Percentiles rank a stretch among this genome's conserved stretches.
These are phyloP conservation scores for Gisinianus flammeolus DNA, from an alignment of 2,888 invertebrate species.

Conservation along the genomic window DNA sequence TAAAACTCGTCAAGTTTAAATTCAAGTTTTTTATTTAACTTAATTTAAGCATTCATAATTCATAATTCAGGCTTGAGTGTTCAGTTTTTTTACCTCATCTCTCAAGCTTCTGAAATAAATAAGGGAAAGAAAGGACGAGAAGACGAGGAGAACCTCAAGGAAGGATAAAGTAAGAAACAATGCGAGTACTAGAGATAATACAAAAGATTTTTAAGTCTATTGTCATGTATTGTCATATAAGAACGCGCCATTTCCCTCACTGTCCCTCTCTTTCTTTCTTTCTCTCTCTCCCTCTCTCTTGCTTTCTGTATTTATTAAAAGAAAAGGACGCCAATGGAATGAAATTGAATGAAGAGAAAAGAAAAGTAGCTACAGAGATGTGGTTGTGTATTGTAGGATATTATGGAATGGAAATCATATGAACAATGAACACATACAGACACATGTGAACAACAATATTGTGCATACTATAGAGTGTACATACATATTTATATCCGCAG, in stretches of 20 bases:
- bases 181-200: background rate
- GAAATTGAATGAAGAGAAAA: background rate
- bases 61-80: no score
- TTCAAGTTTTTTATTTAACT: no score
- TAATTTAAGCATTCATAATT: no score
- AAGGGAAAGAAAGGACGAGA: no score
- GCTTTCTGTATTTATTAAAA: background rate
- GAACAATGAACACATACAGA: no score
- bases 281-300: background rate
- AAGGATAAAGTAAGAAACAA: background rate
- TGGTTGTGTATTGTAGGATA: background rate
- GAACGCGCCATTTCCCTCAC: background rate
- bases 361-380: background rate
- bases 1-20: no score
- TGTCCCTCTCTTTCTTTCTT: background rate
- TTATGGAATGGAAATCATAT: no score
- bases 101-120: no score
- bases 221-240: background rate
- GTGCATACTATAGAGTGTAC: background rate
- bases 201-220: background rate
- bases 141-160: no score
- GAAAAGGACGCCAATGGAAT: background rate
- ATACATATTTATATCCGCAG: no score
- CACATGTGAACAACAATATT: background rate
- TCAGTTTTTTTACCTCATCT: no score